A percentile compares a stretch with the other conserved stretches of the same genome.
Evolutionary conservation across 2,888 invertebrate species (phyloP).

Genomic region (Lasius platythorax): DNA sequence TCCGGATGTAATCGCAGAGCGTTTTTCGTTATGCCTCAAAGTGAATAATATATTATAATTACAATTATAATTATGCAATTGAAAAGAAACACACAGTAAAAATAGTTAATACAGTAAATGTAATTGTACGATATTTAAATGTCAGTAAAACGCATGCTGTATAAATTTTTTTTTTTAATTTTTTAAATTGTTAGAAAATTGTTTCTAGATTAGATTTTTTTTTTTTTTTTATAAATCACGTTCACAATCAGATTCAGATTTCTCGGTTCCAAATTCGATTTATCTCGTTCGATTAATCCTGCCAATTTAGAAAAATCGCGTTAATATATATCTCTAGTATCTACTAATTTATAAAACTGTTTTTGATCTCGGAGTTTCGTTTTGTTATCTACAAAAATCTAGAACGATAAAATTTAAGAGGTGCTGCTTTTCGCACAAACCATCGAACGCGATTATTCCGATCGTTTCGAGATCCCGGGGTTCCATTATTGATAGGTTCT

Average conservation of each 20-base stretch:
- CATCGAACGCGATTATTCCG: constrained; percentile 94
- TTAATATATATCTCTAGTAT: not conserved
- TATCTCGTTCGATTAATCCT: not conserved
- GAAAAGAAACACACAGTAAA: not conserved
- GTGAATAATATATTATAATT: not conserved
- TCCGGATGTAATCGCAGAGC: constrained; percentile 92
- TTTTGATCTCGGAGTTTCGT: not conserved
- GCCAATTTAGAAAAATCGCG: not conserved
- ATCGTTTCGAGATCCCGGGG: constrained; percentile 89
- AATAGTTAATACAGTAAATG: not conserved
- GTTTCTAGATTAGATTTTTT: not conserved
- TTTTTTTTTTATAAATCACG: not conserved
- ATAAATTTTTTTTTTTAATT: no score
- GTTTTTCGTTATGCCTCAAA: constrained; percentile 82
- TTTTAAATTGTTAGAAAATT: not conserved
- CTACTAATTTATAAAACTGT: not conserved
- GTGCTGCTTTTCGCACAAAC: constrained; percentile 83
- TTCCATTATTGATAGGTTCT: constrained; percentile 82
- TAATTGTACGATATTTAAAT: not conserved
- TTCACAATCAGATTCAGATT: not conserved
- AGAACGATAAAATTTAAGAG: not conserved
- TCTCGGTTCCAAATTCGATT: not conserved
- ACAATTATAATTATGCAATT: not conserved
- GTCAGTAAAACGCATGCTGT: not conserved
- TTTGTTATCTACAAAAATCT: not conserved